Percentiles rank a stretch among this genome's conserved stretches.
Evolutionary conservation across 2,888 invertebrate genomes (phyloP).

Genomic region (Conus canariensis): DNA sequence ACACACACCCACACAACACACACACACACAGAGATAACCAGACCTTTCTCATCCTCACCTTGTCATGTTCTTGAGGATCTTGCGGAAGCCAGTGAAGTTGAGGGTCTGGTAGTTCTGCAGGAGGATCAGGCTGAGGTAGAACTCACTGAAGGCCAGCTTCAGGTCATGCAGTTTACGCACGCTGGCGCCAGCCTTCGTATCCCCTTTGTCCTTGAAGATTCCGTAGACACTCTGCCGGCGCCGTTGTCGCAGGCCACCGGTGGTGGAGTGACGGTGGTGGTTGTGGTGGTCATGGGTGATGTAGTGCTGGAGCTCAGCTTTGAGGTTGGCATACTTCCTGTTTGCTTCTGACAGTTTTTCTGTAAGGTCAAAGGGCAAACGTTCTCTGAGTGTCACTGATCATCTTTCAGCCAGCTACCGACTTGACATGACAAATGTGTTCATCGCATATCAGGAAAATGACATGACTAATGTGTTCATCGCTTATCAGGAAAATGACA

Average conservation of each 20-base stretch:
- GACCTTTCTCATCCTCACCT: slow-evolving; percentile 82
- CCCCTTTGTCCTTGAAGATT: slow-evolving; percentile 62
- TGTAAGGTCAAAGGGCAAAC: slow-evolving; percentile 70
- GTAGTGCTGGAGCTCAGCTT: slow-evolving; percentile 88
- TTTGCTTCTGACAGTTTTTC: slow-evolving; percentile 99
- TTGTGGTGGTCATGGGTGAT: slow-evolving; percentile 70
- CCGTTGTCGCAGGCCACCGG: slow-evolving; percentile 35
- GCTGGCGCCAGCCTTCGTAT: slow-evolving; percentile 56
- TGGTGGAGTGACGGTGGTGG: slow-evolving; percentile 49
- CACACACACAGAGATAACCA: not conserved
- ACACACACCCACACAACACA: not conserved
- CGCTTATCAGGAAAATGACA: too few species aligned
- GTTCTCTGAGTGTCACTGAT: not conserved
- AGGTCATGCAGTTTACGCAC: slow-evolving; percentile 85
- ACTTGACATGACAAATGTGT: too few species aligned
- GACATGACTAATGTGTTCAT: too few species aligned
- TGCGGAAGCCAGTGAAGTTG: slow-evolving; percentile 98
- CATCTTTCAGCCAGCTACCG: too few species aligned
- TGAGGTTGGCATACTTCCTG: slow-evolving; percentile 93
- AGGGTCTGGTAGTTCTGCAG: slow-evolving; percentile 99
- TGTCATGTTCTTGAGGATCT: slow-evolving; percentile 99
- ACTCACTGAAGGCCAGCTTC: slow-evolving; percentile 98
- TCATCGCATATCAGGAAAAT: too few species aligned
- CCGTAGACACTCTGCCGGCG: slow-evolving; percentile 52
- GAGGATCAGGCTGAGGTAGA: slow-evolving; percentile 96